A percentile compares a stretch with the other conserved stretches of the same genome.
Conservation (phyloP, 2,888 invertebrate species). For the Alloscopus bannaensis region DNA sequence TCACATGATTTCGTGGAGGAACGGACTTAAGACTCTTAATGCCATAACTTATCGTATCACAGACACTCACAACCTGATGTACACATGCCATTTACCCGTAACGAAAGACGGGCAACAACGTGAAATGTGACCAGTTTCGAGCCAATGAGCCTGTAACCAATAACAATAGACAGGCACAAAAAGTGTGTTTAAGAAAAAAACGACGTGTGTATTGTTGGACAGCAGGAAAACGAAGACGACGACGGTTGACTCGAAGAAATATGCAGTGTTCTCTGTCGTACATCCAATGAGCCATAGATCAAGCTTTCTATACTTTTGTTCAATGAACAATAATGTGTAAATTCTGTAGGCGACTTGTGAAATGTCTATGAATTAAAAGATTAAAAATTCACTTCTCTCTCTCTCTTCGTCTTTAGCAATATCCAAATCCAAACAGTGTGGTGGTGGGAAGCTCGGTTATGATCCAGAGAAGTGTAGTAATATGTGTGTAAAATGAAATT, state of each 20-base stretch:
- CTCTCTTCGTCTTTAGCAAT: neutral
- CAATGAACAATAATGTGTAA: conserved; percentile 58
- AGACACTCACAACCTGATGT: conserved; percentile 5
- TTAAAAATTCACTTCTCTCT: conserved; percentile 49
- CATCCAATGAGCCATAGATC: conserved; percentile 56
- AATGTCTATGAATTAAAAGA: conserved; percentile 53
- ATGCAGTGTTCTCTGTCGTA: neutral
- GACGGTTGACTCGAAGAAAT: conserved; percentile 3
- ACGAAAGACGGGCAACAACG: neutral
- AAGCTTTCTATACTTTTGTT: conserved; percentile 52
- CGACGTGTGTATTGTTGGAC: no score
- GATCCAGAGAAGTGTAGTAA: no score
- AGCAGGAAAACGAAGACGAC: conserved; percentile 2
- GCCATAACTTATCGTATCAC: conserved; percentile 55
- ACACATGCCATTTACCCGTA: conserved; percentile 31
- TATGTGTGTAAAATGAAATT: no score
- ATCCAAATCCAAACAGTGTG: no score
- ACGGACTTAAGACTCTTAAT: conserved; percentile 9
- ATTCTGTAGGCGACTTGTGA: conserved; percentile 48
- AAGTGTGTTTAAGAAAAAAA: neutral
- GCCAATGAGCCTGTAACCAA: neutral
- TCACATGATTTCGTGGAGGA: neutral
- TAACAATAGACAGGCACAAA: conserved; percentile 24
- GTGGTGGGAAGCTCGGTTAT: no score
- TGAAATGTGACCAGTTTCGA: neutral